A percentile compares a stretch with the other conserved stretches of the same genome.
phyloP scores from a whole-genome alignment of 2,797 vertebrate genomes.

The Tamandua tetradactyla region DNA sequence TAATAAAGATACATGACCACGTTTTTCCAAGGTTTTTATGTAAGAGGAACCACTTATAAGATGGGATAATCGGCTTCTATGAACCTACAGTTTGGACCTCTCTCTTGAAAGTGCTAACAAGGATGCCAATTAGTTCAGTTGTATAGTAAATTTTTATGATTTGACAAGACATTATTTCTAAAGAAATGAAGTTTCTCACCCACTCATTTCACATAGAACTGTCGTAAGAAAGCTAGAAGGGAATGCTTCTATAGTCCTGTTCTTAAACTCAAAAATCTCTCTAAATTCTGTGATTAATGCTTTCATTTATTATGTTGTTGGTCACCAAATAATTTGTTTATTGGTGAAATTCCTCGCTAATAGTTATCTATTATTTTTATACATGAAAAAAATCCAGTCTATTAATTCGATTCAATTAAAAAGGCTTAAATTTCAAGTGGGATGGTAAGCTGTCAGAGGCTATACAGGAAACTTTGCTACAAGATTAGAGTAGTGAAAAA shows the following conservation, averaged over 20 bases:
- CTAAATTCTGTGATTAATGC: neutral
- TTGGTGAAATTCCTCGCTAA: neutral
- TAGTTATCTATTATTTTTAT: neutral
- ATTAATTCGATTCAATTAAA: neutral
- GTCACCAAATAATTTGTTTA: neutral
- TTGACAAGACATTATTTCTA: conserved; percentile 52
- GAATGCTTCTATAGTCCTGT: conserved; percentile 10
- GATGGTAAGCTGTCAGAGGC: neutral
- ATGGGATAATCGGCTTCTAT: neutral
- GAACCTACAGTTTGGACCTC: conserved; percentile 26
- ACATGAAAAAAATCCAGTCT: neutral
- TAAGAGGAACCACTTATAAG: conserved; percentile 54
- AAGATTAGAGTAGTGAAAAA: neutral
- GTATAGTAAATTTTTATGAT: conserved; percentile 20
- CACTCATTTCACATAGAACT: conserved; percentile 26
- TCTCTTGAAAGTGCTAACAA: conserved; percentile 58
- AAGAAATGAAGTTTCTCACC: conserved; percentile 23
- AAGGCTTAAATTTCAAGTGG: neutral
- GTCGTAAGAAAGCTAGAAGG: neutral
- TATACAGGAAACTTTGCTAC: neutral
- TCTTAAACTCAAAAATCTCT: conserved; percentile 10
- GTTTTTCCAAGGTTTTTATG: conserved; percentile 34
- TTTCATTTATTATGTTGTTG: neutral
- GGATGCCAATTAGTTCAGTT: conserved; percentile 63
- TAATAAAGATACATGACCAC: neutral